phyloP scores from a whole-genome alignment of 2,113 vertebrate genomes.

The Gobiocypris rarus region DNA sequence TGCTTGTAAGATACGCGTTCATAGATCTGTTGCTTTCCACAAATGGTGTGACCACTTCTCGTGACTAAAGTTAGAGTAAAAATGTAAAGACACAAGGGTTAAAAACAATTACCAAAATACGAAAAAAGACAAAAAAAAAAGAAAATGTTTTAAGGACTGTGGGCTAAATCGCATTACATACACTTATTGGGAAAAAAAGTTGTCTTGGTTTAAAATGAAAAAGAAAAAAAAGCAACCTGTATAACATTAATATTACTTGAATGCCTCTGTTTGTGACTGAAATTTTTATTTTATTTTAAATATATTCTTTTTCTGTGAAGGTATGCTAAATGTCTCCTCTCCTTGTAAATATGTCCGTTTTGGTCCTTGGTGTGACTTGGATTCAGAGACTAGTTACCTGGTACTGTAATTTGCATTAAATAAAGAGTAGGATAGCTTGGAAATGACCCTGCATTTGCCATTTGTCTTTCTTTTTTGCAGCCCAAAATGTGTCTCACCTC shows the following conservation, averaged over 20 bases:
- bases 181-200: constrained; percentile 63
- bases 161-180: constrained; percentile 72
- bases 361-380: constrained; percentile 91
- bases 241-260: constrained; percentile 99
- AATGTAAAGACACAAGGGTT: constrained; percentile 68
- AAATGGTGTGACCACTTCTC: constrained; percentile 81
- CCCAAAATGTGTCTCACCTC: not conserved
- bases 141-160: constrained; percentile 60
- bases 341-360: constrained; percentile 95
- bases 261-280: constrained; percentile 99
- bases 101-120: constrained; percentile 80
- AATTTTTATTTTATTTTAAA: constrained; percentile 87
- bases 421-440: constrained; percentile 99
- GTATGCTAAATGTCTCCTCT: constrained; percentile 96
- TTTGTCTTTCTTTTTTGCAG: constrained; percentile 13
- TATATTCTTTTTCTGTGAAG: constrained; percentile 89
- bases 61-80: constrained; percentile 74
- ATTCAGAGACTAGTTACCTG: constrained; percentile 99
- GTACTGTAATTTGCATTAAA: constrained; percentile 99
- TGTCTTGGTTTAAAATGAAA: constrained; percentile 83
- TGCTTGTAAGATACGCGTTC: constrained; percentile 91
- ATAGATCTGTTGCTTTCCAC: constrained; percentile 85
- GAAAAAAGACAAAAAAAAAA: constrained; percentile 70
- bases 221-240: constrained; percentile 83
- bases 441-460: constrained; percentile 77